Evolutionary conservation across 2,888 invertebrate genomes (phyloP).

Genomic region (Lasioglossum calceatum): DNA sequence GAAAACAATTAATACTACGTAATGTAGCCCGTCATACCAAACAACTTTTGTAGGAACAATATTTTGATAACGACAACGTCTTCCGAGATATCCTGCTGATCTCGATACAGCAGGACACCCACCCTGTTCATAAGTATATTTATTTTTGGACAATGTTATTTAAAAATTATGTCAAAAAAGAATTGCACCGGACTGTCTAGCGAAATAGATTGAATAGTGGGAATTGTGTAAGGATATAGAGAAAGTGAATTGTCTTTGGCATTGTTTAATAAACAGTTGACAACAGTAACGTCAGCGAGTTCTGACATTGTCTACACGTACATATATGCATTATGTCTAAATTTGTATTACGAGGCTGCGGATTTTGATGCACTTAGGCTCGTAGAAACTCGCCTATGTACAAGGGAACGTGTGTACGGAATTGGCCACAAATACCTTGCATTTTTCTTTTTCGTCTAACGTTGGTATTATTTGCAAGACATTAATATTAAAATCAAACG

Average conservation of each 20-base stretch:
- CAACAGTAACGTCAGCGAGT: conserved; percentile 7
- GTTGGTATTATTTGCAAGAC: background rate
- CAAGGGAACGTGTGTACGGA: background rate
- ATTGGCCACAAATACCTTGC: background rate
- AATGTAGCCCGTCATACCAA: no score
- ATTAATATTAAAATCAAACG: background rate
- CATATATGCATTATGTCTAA: background rate
- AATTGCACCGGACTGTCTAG: background rate
- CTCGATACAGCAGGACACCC: no score
- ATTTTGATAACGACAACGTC: no score
- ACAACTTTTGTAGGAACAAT: no score
- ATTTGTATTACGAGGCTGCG: background rate
- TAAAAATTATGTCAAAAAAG: background rate
- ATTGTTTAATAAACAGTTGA: background rate
- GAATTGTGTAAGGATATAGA: background rate
- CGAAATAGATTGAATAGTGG: background rate
- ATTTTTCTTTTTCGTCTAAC: background rate
- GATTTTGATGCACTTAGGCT: background rate
- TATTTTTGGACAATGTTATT: background rate
- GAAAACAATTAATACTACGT: no score
- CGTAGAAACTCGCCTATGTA: background rate
- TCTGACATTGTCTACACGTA: background rate
- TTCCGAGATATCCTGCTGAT: no score
- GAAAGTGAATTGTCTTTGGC: background rate
- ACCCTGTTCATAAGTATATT: no score